Evolutionary conservation across 2,888 invertebrate species (phyloP), one percentile per base, ranked within the genome.

Genomic region (Stenodema calcarata): DNA sequence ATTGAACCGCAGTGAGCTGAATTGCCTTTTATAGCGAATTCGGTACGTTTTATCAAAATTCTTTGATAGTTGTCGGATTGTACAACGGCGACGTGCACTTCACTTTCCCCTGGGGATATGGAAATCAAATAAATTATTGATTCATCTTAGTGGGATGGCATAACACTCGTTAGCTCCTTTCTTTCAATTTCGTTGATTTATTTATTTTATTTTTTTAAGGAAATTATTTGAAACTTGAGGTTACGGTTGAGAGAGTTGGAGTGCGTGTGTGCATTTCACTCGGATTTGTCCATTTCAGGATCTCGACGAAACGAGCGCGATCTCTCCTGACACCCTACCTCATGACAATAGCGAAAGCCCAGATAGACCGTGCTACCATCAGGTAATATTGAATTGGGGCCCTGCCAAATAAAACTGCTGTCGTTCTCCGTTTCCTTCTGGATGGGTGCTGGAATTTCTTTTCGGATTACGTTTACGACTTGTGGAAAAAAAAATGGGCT

Each of bases 251-350:
- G 16, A 27, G 73, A 73, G 73, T 35, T n/a, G 73, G 41, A 35
- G 73, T 30, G 73, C 41, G 73, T 78, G 23, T 78, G 78, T 47
- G 78, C 42, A 18, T 78, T 78, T 42, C 27, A 44, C 42, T 41
- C 44, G n/a, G 27, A 27, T 78, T 78, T 47, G 78, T 78, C 42
- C 12, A 78, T 82, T 82, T 82, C 82, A 82, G 82, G 82, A 82
- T 30, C 35, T 41, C 23, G 82, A 82, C 30, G 82, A 62, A 69
- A 69, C 41, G 82, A 42, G 82, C 42, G 35, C 70, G 82, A 30
- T 69, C 27, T 7, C 42, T 41, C 44, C 69, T 42, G 42, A 54
- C 80, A 69, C 47, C 70, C 41, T 35, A 69, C 82, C 70, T 70
- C 42, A 28, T 70, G 82, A 82, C 50, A 54, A 30, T 82, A 69